Evolutionary conservation across 2,113 vertebrate species (phyloP).

Genomic region (Trochalopteron elliotii): DNA sequence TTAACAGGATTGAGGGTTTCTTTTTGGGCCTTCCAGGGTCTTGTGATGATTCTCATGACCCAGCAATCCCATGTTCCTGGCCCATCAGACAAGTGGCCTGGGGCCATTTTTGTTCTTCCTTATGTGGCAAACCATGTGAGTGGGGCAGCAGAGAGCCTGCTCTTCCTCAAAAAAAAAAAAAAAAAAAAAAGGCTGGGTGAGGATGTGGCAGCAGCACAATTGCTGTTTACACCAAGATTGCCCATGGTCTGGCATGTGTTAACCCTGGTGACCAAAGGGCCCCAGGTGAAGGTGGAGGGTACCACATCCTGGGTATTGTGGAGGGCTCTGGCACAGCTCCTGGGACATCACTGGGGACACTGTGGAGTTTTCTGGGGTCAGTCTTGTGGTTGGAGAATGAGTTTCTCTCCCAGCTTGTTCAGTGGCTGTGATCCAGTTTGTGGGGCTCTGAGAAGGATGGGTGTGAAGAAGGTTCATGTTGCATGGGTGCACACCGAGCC

Average conservation of each 20-base stretch:
- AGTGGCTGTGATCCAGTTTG: not conserved
- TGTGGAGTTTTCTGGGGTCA: not conserved
- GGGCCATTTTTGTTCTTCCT: not conserved
- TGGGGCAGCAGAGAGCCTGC: not conserved
- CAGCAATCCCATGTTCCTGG: not conserved
- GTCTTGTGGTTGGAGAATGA: not conserved
- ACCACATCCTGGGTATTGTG: not conserved
- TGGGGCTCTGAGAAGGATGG: not conserved
- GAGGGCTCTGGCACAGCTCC: not conserved
- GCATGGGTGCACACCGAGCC: not conserved
- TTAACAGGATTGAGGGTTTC: not conserved
- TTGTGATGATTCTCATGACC: not conserved
- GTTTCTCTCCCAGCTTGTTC: not conserved
- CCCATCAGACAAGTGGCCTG: not conserved
- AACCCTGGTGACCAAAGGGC: not conserved
- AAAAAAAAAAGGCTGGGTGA: not conserved
- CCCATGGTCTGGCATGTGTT: not conserved
- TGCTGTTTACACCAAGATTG: not conserved
- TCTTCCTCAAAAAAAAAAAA: not conserved
- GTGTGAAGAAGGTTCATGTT: fast-evolving
- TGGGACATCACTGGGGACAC: not conserved
- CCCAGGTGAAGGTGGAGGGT: not conserved
- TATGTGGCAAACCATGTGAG: not conserved
- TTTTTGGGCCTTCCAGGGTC: not conserved
- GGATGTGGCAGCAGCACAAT: not conserved